phyloP scores from a whole-genome alignment of 2,888 invertebrate species.

The Baccha elongata region DNA sequence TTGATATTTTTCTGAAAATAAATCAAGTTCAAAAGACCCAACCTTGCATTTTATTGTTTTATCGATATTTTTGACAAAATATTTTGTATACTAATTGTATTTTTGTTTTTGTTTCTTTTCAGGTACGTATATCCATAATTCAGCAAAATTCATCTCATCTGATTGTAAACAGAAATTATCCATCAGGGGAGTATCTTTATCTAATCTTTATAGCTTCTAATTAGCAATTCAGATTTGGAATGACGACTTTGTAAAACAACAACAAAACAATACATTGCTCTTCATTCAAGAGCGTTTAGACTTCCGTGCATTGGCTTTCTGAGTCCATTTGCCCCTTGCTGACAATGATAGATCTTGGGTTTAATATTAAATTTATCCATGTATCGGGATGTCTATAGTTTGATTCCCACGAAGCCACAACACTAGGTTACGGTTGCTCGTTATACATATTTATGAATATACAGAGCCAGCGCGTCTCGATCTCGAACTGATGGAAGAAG shows the following conservation, averaged over 20 bases:
- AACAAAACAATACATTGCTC: conserved; percentile 32
- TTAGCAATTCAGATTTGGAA: conserved; percentile 64
- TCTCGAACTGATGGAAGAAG: background rate
- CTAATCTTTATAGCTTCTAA: conserved; percentile 29
- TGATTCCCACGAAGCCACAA: conserved; percentile 56
- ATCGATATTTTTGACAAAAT: background rate
- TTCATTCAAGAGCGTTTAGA: conserved; percentile 44
- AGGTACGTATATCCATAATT: conserved; percentile 52
- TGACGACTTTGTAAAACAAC: conserved; percentile 20
- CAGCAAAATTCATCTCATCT: conserved; percentile 10
- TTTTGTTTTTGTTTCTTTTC: conserved; percentile 43
- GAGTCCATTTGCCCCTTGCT: conserved; percentile 30
- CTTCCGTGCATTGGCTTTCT: conserved; percentile 50
- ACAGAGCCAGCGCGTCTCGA: conserved; percentile 3
- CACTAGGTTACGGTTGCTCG: conserved; percentile 34
- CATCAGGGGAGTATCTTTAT: conserved; percentile 33
- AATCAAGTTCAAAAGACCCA: background rate
- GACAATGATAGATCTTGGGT: conserved; percentile 66
- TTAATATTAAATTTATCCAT: conserved; percentile 4
- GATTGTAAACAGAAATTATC: conserved; percentile 22
- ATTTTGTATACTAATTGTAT: conserved; percentile 32
- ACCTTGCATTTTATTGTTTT: background rate
- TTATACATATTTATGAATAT: conserved; percentile 48
- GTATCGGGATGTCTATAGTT: conserved; percentile 18
- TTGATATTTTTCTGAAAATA: background rate